phyloP scores from a whole-genome alignment of 2,797 vertebrate genomes.

The Distichodus sexfasciatus region DNA sequence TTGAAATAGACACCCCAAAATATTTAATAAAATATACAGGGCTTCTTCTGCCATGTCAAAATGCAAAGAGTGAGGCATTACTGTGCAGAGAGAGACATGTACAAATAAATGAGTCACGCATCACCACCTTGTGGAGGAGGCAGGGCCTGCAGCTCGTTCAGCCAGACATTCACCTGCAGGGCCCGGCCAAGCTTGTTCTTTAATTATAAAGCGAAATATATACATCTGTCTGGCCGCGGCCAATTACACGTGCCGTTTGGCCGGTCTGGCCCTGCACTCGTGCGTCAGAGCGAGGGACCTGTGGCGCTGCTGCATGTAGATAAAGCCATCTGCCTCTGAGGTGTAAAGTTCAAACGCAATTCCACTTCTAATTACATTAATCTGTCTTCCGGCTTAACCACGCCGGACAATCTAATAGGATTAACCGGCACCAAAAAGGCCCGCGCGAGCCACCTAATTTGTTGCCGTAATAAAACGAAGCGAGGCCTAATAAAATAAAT shows the following conservation, averaged over 20 bases:
- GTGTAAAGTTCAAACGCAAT: slow-evolving; percentile 55
- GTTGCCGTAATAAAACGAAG: slow-evolving; percentile 47
- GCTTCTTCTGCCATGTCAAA: slow-evolving; percentile 50
- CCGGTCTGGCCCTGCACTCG: slow-evolving; percentile 26
- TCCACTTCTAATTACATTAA: slow-evolving; percentile 55
- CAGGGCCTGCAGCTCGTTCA: not conserved
- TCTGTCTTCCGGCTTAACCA: slow-evolving; percentile 52
- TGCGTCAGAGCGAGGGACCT: slow-evolving; percentile 37
- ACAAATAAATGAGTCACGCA: slow-evolving; percentile 37
- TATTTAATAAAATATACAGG: slow-evolving; percentile 31
- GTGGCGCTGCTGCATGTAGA: slow-evolving; percentile 36
- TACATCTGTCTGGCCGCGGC: slow-evolving; percentile 42
- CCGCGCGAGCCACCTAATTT: slow-evolving; percentile 46
- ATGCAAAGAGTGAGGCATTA: slow-evolving; percentile 21
- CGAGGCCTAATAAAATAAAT: slow-evolving; percentile 52
- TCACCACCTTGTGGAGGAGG: slow-evolving; percentile 63
- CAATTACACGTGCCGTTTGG: slow-evolving; percentile 44
- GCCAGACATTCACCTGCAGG: slow-evolving; percentile 32
- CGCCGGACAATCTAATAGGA: slow-evolving; percentile 50
- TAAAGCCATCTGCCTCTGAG: slow-evolving; percentile 44
- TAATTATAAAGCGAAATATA: slow-evolving; percentile 54
- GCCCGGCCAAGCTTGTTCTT: slow-evolving; percentile 37
- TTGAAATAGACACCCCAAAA: slow-evolving; percentile 34
- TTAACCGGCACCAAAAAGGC: slow-evolving; percentile 50
- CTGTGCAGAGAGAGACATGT: not conserved